A percentile compares a stretch with the other conserved stretches of the same genome.
These are phyloP conservation scores for Boloria euphrosyne DNA, from an alignment of 2,888 invertebrate species.

Conservation along the genomic window DNA sequence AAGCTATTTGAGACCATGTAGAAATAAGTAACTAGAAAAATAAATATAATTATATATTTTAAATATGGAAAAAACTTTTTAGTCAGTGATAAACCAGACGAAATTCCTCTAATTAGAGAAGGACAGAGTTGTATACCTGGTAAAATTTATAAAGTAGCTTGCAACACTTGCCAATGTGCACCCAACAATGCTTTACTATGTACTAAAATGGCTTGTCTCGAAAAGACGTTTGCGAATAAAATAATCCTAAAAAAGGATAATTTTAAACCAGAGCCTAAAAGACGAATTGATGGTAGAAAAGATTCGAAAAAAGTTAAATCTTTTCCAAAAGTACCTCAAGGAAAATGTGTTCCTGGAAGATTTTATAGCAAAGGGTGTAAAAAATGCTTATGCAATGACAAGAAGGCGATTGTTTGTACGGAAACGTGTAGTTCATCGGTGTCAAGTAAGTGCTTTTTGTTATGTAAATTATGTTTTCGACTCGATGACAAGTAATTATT, in stretches of 20 bases:
- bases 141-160: slow-evolving; percentile 55
- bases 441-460: slow-evolving; percentile 40
- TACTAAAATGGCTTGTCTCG: slow-evolving; percentile 63
- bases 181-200: slow-evolving; percentile 55
- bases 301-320: slow-evolving; percentile 13
- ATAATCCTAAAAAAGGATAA: background rate
- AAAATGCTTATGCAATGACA: slow-evolving; percentile 56
- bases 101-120: slow-evolving; percentile 52
- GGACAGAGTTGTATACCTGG: slow-evolving; percentile 56
- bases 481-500: no score
- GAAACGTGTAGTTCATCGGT: slow-evolving; percentile 38
- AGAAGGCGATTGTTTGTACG: slow-evolving; percentile 43
- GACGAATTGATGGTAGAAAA: slow-evolving; percentile 6
- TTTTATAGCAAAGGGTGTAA: slow-evolving; percentile 53
- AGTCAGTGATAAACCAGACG: slow-evolving; percentile 21
- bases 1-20: no score
- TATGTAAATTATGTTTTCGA: background rate
- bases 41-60: background rate
- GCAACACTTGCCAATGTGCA: slow-evolving; percentile 65
- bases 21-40: no score
- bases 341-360: slow-evolving; percentile 55
- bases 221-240: slow-evolving; percentile 11
- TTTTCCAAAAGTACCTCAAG: slow-evolving; percentile 40
- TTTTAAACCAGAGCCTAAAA: background rate
- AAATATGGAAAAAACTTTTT: slow-evolving; percentile 7